A percentile compares a stretch with the other conserved stretches of the same genome.
Evolutionary conservation across 2,797 vertebrate genomes (phyloP).

Genomic region (Protosalanx chinensis): DNA sequence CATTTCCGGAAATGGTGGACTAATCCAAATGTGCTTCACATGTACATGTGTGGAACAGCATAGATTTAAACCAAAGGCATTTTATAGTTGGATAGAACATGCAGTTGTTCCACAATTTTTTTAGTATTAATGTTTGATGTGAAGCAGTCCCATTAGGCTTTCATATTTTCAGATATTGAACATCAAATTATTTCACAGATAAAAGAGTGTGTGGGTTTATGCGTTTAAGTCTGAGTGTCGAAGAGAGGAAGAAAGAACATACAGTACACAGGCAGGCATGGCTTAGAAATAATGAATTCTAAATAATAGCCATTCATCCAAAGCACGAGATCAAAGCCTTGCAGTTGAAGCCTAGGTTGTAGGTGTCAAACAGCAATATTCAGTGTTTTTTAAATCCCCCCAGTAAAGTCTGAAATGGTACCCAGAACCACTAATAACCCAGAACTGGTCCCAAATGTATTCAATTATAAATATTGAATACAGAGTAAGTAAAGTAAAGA

Average conservation of each 20-base stretch:
- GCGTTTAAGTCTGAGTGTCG: not conserved
- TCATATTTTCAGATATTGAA: conserved; percentile 43
- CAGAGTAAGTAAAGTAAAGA: too few relatives aligned
- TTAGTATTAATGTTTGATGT: conserved; percentile 49
- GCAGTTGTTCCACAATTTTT: conserved; percentile 34
- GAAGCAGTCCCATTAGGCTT: conserved; percentile 31
- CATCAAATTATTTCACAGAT: conserved; percentile 42
- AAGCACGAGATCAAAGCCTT: not conserved
- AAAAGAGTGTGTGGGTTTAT: conserved; percentile 18
- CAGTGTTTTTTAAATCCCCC: too few relatives aligned
- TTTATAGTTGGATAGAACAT: conserved; percentile 21
- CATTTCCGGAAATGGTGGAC: not conserved
- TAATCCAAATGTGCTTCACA: not conserved
- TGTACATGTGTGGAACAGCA: not conserved
- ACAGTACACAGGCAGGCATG: not conserved
- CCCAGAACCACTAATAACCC: too few relatives aligned
- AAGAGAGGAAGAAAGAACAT: not conserved
- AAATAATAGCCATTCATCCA: not conserved
- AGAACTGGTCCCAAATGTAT: too few relatives aligned
- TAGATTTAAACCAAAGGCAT: not conserved
- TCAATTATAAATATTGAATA: too few relatives aligned
- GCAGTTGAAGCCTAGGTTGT: not conserved
- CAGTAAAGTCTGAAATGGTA: too few relatives aligned
- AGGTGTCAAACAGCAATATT: too few relatives aligned
- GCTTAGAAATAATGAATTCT: not conserved